Evolutionary conservation across 2,797 vertebrate species (phyloP), one percentile per base, ranked within the genome.

Genomic region (Sebastes trivittatus): DNA sequence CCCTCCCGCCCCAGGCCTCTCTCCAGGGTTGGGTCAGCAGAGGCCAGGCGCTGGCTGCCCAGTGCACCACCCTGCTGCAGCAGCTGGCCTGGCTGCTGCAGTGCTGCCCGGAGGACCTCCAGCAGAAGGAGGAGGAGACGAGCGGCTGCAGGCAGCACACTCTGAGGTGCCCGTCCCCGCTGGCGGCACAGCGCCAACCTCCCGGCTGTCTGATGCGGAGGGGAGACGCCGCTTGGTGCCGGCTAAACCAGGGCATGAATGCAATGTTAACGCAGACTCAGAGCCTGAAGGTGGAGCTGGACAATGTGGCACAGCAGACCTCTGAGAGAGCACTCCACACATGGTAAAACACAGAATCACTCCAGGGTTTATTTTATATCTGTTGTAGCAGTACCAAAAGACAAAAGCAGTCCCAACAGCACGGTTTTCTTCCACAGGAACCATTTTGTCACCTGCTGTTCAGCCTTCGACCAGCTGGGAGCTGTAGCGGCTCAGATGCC

Each of bases 71-170:
- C 25, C 84, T 96, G 61, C 93, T 99, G 0, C 95, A 98, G 89
- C 97, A 99, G 90, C 86, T 98, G 10, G 91, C 89, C 38, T 98
- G 97, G 97, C 91, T 99, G 86, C 82, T 98, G 6, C 97, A 97
- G 46, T 97, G 97, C 90, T 99, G 98, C 82, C 98, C 98, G 0
- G 93, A 94, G 84, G 93, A 93, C 27, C 78, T 69, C 6, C 93
- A 90, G 88, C 83, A 89, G 74, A 81, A 77, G 23, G 91, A 92
- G 72, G 91, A 92, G 72, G 90, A 88, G 16, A 62, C 64, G 0
- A 74, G 74, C 22, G 46, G 87, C 79, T 83, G 84, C 72, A 77
- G 81, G 34, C 91, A 92, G 75, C 84, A 90, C 75, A 95, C 95
- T 42, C 87, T 97, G 22, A 95, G 91, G 64, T 96, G 94, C 72